Evolutionary conservation across 2,113 vertebrate genomes (phyloP).

Genomic region (Ictalurus furcatus): DNA sequence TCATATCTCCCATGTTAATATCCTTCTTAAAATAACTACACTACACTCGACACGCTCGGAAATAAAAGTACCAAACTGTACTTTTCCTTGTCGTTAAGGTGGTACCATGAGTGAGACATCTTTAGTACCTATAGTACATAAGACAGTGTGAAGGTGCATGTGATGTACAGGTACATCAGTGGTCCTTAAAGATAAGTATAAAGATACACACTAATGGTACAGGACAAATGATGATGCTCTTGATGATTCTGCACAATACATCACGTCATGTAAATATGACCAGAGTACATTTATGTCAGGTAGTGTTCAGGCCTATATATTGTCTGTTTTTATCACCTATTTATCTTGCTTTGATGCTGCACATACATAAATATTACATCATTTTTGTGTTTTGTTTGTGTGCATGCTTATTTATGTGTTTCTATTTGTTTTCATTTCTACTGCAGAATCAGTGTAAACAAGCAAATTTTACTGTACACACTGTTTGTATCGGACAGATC

Average conservation of each 20-base stretch:
- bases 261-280: neutral
- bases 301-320: neutral
- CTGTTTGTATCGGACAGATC: neutral
- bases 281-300: neutral
- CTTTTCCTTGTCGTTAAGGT: neutral
- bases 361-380: neutral
- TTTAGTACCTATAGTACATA: neutral
- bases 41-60: neutral
- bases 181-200: neutral
- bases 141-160: neutral
- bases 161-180: neutral
- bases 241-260: neutral
- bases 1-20: neutral
- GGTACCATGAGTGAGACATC: neutral
- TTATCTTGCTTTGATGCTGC: neutral
- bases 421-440: neutral
- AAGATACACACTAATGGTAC: neutral
- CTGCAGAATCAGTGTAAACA: neutral
- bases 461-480: neutral
- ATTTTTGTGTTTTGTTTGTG: neutral
- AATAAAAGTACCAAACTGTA: neutral
- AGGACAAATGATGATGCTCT: neutral
- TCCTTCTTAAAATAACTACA: neutral
- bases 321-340: neutral
- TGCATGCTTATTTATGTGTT: neutral